Percentiles rank a stretch among this genome's conserved stretches.
These are phyloP conservation scores for Acanthoscelides obtectus DNA, from an alignment of 2,888 invertebrate genomes.

Conservation along the genomic window DNA sequence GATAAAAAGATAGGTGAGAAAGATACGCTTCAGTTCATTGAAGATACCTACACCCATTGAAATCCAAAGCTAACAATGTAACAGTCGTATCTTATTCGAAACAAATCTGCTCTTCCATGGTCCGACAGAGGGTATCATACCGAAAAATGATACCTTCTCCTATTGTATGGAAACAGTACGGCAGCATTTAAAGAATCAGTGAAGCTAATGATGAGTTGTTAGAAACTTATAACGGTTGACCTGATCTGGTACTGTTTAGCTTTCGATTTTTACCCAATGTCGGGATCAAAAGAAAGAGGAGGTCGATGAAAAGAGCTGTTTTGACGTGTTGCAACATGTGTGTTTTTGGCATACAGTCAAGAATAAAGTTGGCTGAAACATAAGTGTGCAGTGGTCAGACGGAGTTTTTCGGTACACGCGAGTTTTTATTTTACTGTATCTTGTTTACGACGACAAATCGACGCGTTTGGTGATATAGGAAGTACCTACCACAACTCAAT, in stretches of 20 bases:
- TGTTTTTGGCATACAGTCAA: background rate
- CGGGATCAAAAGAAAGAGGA: background rate
- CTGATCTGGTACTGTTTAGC: constrained; percentile 2
- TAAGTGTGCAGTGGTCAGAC: too few species aligned
- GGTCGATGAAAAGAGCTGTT: background rate
- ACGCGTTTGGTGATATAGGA: too few species aligned
- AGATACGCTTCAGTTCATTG: background rate
- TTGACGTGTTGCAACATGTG: background rate
- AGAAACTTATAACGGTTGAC: constrained; percentile 23
- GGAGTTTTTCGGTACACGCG: too few species aligned
- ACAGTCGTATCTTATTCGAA: background rate
- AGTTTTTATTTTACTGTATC: too few species aligned
- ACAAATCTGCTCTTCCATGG: background rate
- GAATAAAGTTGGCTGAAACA: too few species aligned
- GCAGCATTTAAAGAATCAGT: constrained; percentile 2
- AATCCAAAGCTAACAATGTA: background rate
- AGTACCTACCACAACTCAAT: too few species aligned
- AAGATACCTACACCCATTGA: background rate
- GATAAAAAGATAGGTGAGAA: background rate
- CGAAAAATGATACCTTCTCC: background rate
- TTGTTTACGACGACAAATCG: too few species aligned
- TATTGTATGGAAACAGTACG: background rate
- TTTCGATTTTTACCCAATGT: background rate
- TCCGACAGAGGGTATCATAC: background rate
- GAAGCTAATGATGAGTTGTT: constrained; percentile 11